Percentiles rank a stretch among this genome's conserved stretches.
phyloP scores from a whole-genome alignment of 2,888 invertebrate species.

The Cremastinae sp. region DNA sequence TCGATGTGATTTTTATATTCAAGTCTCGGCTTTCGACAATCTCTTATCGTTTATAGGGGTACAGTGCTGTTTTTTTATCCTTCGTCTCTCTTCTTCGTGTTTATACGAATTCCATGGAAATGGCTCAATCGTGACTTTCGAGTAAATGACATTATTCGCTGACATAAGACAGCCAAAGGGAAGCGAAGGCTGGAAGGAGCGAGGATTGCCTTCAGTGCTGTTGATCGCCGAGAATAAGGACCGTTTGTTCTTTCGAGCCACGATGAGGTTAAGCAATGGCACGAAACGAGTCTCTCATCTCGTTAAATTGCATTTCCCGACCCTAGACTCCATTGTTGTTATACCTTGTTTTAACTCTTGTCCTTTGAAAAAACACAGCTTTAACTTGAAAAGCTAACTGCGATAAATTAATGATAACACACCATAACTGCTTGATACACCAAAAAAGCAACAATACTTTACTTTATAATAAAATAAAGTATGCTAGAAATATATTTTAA shows the following conservation, averaged over 20 bases:
- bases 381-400: too few relatives aligned
- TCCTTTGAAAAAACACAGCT: not conserved
- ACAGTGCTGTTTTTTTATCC: too few relatives aligned
- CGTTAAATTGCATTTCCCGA: slow-evolving; percentile 46
- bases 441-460: too few relatives aligned
- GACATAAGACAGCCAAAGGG: not conserved
- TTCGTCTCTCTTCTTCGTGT: not conserved
- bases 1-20: slow-evolving; percentile 27
- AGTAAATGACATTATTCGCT: slow-evolving; percentile 52
- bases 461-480: too few relatives aligned
- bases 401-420: too few relatives aligned
- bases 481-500: too few relatives aligned
- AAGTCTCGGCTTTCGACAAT: slow-evolving; percentile 25
- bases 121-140: slow-evolving; percentile 49
- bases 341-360: slow-evolving; percentile 57
- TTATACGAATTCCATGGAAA: slow-evolving; percentile 40
- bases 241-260: slow-evolving; percentile 53
- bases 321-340: not conserved
- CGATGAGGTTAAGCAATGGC: too few relatives aligned
- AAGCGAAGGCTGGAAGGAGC: slow-evolving; percentile 2
- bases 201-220: slow-evolving; percentile 22
- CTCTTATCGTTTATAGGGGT: slow-evolving; percentile 27
- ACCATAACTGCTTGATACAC: too few relatives aligned
- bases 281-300: slow-evolving; percentile 33
- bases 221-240: slow-evolving; percentile 36